These are phyloP conservation scores for Ganaspis sp. DNA, from an alignment of 1,140 invertebrate species.

Conservation along the genomic window DNA sequence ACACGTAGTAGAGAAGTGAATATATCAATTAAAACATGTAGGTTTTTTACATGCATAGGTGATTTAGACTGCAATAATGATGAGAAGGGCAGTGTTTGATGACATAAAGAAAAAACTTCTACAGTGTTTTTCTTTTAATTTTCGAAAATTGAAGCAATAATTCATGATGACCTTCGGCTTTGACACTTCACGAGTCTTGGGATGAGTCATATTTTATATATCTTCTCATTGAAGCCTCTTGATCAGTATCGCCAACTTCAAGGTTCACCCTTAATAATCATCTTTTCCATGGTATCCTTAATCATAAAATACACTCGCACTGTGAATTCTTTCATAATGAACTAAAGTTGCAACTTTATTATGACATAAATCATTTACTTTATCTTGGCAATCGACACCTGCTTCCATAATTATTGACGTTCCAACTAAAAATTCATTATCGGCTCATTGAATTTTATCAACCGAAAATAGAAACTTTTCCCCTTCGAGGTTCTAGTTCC, in stretches of 20 bases:
- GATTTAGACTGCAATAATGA: too few relatives aligned
- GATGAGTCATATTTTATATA: neutral
- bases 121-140: neutral
- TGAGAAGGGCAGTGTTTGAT: too few relatives aligned
- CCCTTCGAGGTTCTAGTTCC: too few relatives aligned
- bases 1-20: too few relatives aligned
- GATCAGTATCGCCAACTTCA: slow-evolving; percentile 20
- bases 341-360: neutral
- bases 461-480: neutral
- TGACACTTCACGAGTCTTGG: neutral
- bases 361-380: slow-evolving; percentile 1
- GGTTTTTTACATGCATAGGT: too few relatives aligned
- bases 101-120: too few relatives aligned
- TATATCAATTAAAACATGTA: too few relatives aligned
- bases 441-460: neutral
- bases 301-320: neutral
- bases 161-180: neutral
- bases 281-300: neutral
- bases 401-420: neutral
- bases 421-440: neutral
- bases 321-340: neutral
- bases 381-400: neutral
- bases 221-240: neutral
- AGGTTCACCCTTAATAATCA: slow-evolving; percentile 11
- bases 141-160: neutral